Evolutionary conservation across 2,888 invertebrate genomes (phyloP).

Genomic region (Dilophus febrilis): DNA sequence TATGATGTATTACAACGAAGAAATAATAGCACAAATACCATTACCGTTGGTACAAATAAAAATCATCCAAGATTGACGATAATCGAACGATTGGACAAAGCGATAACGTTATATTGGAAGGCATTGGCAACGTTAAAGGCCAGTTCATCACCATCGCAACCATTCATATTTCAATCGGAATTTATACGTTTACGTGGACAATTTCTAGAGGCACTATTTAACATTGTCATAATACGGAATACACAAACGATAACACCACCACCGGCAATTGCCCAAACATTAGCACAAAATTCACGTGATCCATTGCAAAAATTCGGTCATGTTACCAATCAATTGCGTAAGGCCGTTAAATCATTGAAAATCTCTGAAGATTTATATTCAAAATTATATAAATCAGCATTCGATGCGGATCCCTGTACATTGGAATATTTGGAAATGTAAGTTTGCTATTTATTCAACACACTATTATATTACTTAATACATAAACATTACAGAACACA

Average conservation of each 20-base stretch:
- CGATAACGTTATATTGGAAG: constrained; percentile 45
- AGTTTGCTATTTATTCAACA: constrained; percentile 9
- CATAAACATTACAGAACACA: constrained; percentile 15
- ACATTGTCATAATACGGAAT: constrained; percentile 29
- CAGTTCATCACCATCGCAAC: constrained; percentile 31
- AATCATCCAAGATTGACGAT: constrained; percentile 23
- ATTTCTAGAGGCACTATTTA: constrained; percentile 44
- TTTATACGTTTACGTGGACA: constrained; percentile 58
- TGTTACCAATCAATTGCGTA: constrained; percentile 59
- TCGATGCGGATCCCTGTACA: constrained; percentile 69
- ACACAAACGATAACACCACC: constrained; percentile 71
- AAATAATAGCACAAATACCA: constrained; percentile 17
- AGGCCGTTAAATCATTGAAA: constrained; percentile 46
- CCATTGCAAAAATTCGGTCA: constrained; percentile 64
- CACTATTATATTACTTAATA: not conserved
- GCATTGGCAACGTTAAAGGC: constrained; percentile 36
- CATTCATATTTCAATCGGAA: constrained; percentile 49
- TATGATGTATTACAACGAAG: constrained; percentile 20
- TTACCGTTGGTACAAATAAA: constrained; percentile 4
- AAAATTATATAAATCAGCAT: constrained; percentile 63
- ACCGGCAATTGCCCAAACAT: constrained; percentile 73
- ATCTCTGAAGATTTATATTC: constrained; percentile 56
- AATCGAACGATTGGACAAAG: constrained; percentile 33
- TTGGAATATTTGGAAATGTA: constrained; percentile 54
- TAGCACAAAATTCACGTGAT: constrained; percentile 61